These are phyloP conservation scores for Sinhomidia bicolor DNA, from an alignment of 2,888 invertebrate species.

Conservation along the genomic window DNA sequence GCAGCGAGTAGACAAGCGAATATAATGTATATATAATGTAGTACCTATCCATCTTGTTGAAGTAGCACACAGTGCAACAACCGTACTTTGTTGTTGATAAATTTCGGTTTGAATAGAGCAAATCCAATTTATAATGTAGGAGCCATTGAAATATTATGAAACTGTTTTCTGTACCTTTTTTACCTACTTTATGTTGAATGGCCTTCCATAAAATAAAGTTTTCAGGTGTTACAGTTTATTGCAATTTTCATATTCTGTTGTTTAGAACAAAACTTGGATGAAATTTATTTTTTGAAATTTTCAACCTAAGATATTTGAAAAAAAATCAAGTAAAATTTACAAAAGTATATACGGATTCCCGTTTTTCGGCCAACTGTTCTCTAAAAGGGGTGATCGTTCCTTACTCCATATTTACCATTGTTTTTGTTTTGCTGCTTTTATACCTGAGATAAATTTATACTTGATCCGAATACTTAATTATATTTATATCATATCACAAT, in stretches of 20 bases:
- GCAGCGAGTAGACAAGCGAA: constrained; percentile 16
- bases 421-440: background rate
- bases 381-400: background rate
- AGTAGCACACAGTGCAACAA: too few species aligned
- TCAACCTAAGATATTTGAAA: too few species aligned
- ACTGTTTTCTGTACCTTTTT: background rate
- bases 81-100: background rate
- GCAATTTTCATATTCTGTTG: too few species aligned
- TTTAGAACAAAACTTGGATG: too few species aligned
- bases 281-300: too few species aligned
- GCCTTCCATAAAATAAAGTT: too few species aligned
- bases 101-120: constrained; percentile 48
- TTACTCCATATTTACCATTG: background rate
- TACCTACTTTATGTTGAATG: too few species aligned
- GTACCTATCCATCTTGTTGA: background rate
- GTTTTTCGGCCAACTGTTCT: constrained; percentile 6
- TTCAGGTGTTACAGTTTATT: too few species aligned
- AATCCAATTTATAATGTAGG: constrained; percentile 70
- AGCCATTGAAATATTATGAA: constrained; percentile 24
- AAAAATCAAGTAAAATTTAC: too few species aligned
- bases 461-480: constrained; percentile 32
- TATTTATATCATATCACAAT: constrained; percentile 36
- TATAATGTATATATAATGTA: background rate
- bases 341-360: too few species aligned
- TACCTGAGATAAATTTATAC: background rate